These are phyloP conservation scores for Diploptera punctata DNA, from an alignment of 2,888 invertebrate genomes.

Conservation along the genomic window DNA sequence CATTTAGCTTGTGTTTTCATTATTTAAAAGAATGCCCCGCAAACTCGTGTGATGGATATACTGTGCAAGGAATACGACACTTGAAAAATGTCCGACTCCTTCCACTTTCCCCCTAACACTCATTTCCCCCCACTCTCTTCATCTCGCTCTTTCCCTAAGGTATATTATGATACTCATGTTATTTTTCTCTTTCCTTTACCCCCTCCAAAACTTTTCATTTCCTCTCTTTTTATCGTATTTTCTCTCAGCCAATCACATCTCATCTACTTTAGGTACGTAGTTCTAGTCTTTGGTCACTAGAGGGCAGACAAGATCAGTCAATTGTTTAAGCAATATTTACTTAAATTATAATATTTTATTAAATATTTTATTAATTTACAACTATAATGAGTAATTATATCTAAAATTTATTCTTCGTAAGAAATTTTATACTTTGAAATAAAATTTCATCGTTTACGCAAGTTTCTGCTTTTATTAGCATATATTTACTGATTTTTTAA, in stretches of 20 bases:
- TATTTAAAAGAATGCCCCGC: slow-evolving; percentile 36
- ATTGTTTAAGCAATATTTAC: neutral
- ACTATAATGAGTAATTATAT: too few species aligned
- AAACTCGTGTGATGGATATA: slow-evolving; percentile 37
- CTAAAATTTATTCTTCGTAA: too few species aligned
- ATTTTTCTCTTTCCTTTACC: slow-evolving; percentile 19
- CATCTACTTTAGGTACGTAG: slow-evolving; percentile 35
- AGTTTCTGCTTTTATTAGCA: too few species aligned
- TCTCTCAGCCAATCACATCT: slow-evolving; percentile 44
- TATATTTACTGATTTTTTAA: too few species aligned
- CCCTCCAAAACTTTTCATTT: slow-evolving; percentile 53
- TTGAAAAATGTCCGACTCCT: slow-evolving; percentile 39
- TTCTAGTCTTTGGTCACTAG: slow-evolving; percentile 36
- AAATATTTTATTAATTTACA: neutral
- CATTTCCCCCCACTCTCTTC: slow-evolving; percentile 4
- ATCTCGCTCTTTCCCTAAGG: slow-evolving; percentile 13
- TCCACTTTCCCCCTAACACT: slow-evolving; percentile 10
- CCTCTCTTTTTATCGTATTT: slow-evolving; percentile 51
- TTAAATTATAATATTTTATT: neutral
- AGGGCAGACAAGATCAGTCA: slow-evolving; percentile 36
- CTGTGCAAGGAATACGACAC: slow-evolving; percentile 39
- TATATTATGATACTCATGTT: slow-evolving; percentile 20
- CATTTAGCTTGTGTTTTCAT: neutral
- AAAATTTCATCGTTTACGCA: too few species aligned
- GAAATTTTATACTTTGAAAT: too few species aligned